A percentile compares a stretch with the other conserved stretches of the same genome.
Evolutionary conservation across 2,113 vertebrate species (phyloP).

Genomic region (Catharus fuscescens): DNA sequence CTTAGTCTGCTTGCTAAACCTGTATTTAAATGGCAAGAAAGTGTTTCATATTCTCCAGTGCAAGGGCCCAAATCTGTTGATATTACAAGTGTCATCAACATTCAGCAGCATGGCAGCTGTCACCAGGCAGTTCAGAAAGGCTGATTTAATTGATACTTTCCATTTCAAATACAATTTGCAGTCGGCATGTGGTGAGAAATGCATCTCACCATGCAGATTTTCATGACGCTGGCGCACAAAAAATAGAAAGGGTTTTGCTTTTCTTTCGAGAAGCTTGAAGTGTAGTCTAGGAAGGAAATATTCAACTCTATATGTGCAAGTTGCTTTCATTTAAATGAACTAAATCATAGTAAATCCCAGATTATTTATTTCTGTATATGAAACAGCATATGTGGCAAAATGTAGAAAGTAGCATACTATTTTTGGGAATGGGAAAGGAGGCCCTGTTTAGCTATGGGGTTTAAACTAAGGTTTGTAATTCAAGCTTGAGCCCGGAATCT

Average conservation of each 20-base stretch:
- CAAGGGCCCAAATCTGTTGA: slow-evolving; percentile 50
- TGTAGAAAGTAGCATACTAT: not conserved
- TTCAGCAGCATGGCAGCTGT: slow-evolving; percentile 49
- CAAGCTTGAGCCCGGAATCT: not conserved
- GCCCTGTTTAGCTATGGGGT: not conserved
- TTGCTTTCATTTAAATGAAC: not conserved
- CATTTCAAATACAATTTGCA: slow-evolving; percentile 71
- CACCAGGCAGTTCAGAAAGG: slow-evolving; percentile 57
- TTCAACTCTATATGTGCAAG: not conserved
- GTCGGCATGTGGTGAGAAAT: slow-evolving; percentile 59
- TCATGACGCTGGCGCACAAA: not conserved
- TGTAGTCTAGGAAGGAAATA: not conserved
- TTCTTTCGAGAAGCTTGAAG: slow-evolving; percentile 14
- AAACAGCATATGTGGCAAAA: not conserved
- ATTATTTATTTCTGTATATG: slow-evolving; percentile 11
- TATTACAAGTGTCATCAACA: slow-evolving; percentile 20
- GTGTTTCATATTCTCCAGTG: slow-evolving; percentile 28
- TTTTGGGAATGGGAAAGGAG: not conserved
- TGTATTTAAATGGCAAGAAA: slow-evolving; percentile 13
- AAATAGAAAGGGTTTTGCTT: not conserved
- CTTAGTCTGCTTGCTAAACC: slow-evolving; percentile 11
- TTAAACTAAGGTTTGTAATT: not conserved
- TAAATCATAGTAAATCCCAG: not conserved
- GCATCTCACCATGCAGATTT: slow-evolving; percentile 64
- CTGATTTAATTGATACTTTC: slow-evolving; percentile 71